Evolutionary conservation across 2,797 vertebrate species (phyloP).

Genomic region (Pseudomugil gertrudae): DNA sequence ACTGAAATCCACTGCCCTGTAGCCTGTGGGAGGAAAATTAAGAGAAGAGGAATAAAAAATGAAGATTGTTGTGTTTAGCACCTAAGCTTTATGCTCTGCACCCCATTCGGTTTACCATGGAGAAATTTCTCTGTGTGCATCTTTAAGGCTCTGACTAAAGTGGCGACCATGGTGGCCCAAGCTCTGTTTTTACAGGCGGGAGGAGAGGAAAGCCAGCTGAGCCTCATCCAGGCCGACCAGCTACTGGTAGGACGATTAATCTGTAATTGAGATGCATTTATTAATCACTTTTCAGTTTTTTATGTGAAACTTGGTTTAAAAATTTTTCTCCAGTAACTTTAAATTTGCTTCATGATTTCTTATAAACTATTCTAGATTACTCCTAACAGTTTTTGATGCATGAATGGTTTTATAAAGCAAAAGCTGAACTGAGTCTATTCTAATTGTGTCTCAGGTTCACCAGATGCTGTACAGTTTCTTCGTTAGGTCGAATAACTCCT

Average conservation of each 20-base stretch:
- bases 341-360: background rate
- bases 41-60: background rate
- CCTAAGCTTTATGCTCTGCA: background rate
- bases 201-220: constrained; percentile 64
- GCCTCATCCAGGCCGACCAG: constrained; percentile 82
- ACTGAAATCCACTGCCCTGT: background rate
- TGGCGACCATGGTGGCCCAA: constrained; percentile 87
- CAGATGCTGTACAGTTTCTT: constrained; percentile 90
- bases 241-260: constrained; percentile 77
- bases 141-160: constrained; percentile 85
- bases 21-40: background rate
- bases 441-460: constrained; percentile 80
- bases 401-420: background rate
- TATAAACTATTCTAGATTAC: background rate
- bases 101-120: background rate
- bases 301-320: background rate
- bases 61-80: background rate
- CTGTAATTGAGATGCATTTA: background rate
- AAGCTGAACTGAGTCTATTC: background rate
- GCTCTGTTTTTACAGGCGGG: constrained; percentile 88
- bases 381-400: background rate
- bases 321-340: background rate
- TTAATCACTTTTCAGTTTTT: background rate
- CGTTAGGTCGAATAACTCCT: constrained; percentile 89
- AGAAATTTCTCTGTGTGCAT: background rate